Evolutionary conservation across 1,140 invertebrate species (phyloP), one percentile per base, ranked within the genome.

Genomic region (Ips nitidus): DNA sequence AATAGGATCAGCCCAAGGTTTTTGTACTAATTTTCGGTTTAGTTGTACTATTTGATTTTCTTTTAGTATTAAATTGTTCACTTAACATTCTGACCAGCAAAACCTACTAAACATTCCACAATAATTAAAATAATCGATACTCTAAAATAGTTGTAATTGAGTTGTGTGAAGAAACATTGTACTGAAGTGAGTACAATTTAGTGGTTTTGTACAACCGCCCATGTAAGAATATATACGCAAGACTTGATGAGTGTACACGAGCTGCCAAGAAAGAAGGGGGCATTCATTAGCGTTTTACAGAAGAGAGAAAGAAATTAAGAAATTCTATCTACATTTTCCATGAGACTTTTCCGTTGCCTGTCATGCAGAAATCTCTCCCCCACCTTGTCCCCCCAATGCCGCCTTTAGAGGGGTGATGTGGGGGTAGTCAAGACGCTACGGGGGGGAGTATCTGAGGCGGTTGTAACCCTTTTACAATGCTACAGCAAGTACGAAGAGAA

Each of bases 301-400:
- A 73, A 67, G 57, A 70, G 69, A 70, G 68, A 66, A 67, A 70
- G 71, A 66, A 70, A 73, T 70, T 70, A 73, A 73, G 68, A 70
- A 73, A 70, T 73, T 73, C 68, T 63, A 59, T 73, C 68, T 67
- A 64, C 58, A 73, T 67, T 70, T 66, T 64, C 64, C 57, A 71
- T 52, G 63, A 63, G 63, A 69, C 53, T 66, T 59, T 67, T 70
- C 62, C 52, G 63, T 52, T 62, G 68, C 64, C 58, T 68, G 57
- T 70, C 62, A 66, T 72, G 71, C 71, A 69, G 56, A 69, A 72
- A 52, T 70, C 45, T 61, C 62, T 47, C 67, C n/a, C 60, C 59
- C 64, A 22, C 55, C 45, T 50, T 22, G 41, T 22, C 41, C 43
- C 5, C 41, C 41, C 2, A 42, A n/a, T 22, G 59, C 4, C 41